Base-by-base conservation (phyloP, 2,113 vertebrate species). In the Oreotrochilus melanogaster region DNA sequence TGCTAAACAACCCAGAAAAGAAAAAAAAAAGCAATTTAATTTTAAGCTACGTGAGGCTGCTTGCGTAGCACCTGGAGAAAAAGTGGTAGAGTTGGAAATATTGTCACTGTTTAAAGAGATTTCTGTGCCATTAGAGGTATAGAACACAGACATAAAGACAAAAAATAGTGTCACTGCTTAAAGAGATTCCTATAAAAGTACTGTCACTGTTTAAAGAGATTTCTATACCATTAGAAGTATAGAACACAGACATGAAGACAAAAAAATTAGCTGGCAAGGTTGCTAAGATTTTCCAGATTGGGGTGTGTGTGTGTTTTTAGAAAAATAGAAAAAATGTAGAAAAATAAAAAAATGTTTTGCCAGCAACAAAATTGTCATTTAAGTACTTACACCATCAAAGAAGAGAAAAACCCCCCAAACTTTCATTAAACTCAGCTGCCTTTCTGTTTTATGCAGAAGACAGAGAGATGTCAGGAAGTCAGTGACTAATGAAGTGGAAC, bases 401-500 rank as follows among this genome's bases (percentile, higher is more conserved):
- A 92, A 61, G 19, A 89, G 62, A 78, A 94, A 94, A 92, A 33
- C 0, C 8, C 45, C 95, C 91, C 67, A 86, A 74, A 93, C 64
- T 86, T 90, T 90, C 75, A 95, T 93, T 88, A 88, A 93, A 88
- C 43, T 74, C 61, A 50, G 67, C 86, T 72, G 48, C 31, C 4
- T 90, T 64, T 92, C 85, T 93, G 50, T 51, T 86, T 73, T 92
- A 74, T 86, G 64, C 27, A 88, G 85, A 88, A 90, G 89, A 92
- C 37, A 82, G 50, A 89, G 4, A 87, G 78, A 88, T 84, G 90
- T 92, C 94, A 96, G 92, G 92, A 97, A 97, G 57, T 88, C 86
- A 70, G 65, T 95, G 89, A 96, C 90, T 95, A 94, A 97, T 78
- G 78, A 92, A 93, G 83, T 80, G 90, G 79, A 94, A 96, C 79